Evolutionary conservation across 2,888 invertebrate genomes (phyloP).

Genomic region (Acleris sparsana): DNA sequence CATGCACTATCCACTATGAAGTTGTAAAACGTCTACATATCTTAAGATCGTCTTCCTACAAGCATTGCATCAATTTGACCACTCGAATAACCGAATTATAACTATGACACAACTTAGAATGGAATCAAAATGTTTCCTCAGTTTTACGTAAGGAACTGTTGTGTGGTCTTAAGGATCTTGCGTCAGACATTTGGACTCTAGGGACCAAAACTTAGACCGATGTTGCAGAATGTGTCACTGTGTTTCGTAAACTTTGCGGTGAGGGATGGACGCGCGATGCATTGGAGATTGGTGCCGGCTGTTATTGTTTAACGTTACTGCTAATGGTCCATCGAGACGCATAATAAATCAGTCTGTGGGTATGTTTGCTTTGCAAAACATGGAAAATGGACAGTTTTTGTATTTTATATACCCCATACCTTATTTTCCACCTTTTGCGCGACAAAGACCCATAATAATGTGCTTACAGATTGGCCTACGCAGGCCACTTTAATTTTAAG

Average conservation of each 20-base stretch:
- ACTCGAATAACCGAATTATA: conserved; percentile 39
- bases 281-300: conserved; percentile 43
- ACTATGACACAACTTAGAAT: conserved; percentile 42
- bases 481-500: too few species aligned
- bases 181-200: conserved; percentile 49
- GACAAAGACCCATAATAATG: too few species aligned
- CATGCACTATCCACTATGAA: neutral
- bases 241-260: conserved; percentile 52
- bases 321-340: too few species aligned
- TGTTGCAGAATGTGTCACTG: conserved; percentile 49
- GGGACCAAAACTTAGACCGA: conserved; percentile 25
- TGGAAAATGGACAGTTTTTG: too few species aligned
- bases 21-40: neutral
- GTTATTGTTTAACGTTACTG: neutral
- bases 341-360: too few species aligned
- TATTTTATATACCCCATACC: too few species aligned
- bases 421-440: too few species aligned
- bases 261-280: conserved; percentile 54
- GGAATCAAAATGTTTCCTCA: conserved; percentile 42
- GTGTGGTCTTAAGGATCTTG: conserved; percentile 47
- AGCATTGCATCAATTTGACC: conserved; percentile 39
- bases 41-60: conserved; percentile 29
- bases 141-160: conserved; percentile 48
- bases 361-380: too few species aligned
- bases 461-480: too few species aligned